Evolutionary conservation across 2,797 vertebrate genomes (phyloP), one percentile per base, ranked within the genome.

Genomic region (Psittacula derbiana): DNA sequence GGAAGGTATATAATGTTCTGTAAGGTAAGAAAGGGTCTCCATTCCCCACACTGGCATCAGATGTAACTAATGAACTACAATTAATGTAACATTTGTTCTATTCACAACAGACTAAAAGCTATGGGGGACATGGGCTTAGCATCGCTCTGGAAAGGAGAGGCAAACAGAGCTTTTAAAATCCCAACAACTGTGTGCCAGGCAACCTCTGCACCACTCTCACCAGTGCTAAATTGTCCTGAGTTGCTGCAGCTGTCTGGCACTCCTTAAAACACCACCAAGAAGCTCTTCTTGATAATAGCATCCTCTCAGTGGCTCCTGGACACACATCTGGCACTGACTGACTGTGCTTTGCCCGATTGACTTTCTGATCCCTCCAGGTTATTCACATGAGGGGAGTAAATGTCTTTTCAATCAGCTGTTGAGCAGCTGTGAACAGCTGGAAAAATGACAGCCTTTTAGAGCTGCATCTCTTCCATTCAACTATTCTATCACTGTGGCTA

Each of bases 51-150:
- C 71, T 79, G 25, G 55, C 80, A 86, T n/a, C 83, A 95, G 53
- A 84, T 83, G 83, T 80, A 95, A 91, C 60, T 72, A 80, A 88
- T 86, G 57, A 84, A 82, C 69, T 94, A 86, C 83, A 90, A 82
- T 93, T 92, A 90, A 94, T 70, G 18, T 57, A 91, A 87, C 3
- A 4, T 92, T 90, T 90, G 24, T 44, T 93, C 74, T 74, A 73
- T 79, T 93, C 83, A 80, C 58, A 92, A 61, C 86, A 87, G 88
- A 74, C 71, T 86, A 36, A 80, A 91, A 90, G 55, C 70, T 72
- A 60, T 1, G 0, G 65, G 40, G 47, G 47, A 62, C 21, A 28
- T 60, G 43, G 12, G n/a, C 60, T 71, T 30, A 30, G 30, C 40
- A 55, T 27, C 30, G 28, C 23, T 82, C 41, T 47, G 44, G 72